Conservation (phyloP, 2,888 invertebrate species). For the Elysia crispata region DNA sequence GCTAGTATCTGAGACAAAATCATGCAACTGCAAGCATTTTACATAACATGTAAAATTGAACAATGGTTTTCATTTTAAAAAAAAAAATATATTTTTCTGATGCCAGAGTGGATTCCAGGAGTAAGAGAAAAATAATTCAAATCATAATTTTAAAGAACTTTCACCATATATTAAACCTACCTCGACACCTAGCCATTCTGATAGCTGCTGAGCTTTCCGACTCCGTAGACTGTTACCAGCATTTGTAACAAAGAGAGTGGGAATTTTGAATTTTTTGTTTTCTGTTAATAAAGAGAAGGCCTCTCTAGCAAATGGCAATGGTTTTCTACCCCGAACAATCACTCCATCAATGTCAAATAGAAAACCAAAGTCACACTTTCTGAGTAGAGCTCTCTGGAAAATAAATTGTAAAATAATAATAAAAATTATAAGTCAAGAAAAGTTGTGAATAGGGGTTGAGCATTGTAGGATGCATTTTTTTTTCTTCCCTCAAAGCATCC, state of each 20-base stretch:
- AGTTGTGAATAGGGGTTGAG: no score
- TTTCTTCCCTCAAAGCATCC: no score
- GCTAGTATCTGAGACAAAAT: no score
- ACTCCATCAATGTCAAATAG: conserved; percentile 85
- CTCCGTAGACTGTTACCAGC: conserved; percentile 82
- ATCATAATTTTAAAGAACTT: no score
- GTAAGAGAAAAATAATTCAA: no score
- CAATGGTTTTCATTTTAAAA: no score
- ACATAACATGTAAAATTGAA: no score
- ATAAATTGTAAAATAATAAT: neutral
- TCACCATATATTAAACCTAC: conserved; percentile 75
- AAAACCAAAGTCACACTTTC: conserved; percentile 80
- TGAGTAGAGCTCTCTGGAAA: conserved; percentile 36
- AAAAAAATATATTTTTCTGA: no score
- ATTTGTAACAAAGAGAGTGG: conserved; percentile 83
- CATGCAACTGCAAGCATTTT: no score
- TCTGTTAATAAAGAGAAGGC: conserved; percentile 81
- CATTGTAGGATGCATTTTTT: no score
- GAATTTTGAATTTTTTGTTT: conserved; percentile 80
- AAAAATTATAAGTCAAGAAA: no score
- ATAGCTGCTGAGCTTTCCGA: conserved; percentile 81
- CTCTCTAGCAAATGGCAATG: conserved; percentile 81
- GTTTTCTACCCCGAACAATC: conserved; percentile 81
- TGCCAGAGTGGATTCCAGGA: no score
- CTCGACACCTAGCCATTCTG: conserved; percentile 81